Evolutionary conservation across 2,113 vertebrate genomes (phyloP).

Genomic region (Elanus axillaris): DNA sequence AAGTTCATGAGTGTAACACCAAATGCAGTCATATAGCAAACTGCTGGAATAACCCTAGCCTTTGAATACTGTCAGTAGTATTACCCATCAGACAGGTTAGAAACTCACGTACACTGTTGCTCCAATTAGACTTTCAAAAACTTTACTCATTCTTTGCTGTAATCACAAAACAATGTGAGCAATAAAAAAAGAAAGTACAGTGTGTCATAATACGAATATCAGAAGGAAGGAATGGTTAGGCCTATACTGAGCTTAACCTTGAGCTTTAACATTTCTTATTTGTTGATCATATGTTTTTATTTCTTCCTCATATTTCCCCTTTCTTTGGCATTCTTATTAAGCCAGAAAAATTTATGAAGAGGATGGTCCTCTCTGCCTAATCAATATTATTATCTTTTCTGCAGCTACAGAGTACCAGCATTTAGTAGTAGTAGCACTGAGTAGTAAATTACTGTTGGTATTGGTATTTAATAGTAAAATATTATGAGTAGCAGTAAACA

Average conservation of each 20-base stretch:
- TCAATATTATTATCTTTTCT: background rate
- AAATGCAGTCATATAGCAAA: background rate
- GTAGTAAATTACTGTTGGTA: background rate
- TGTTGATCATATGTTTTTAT: background rate
- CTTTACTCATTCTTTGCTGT: background rate
- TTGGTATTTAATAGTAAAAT: background rate
- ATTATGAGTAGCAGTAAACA: background rate
- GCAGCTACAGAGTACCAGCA: background rate
- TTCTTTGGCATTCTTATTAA: background rate
- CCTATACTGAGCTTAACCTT: background rate
- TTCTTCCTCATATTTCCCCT: background rate
- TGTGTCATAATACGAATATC: too few species aligned
- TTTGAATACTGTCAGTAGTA: background rate
- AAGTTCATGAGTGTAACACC: background rate
- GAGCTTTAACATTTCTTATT: background rate
- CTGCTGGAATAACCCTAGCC: background rate
- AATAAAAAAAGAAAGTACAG: background rate
- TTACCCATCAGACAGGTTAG: background rate
- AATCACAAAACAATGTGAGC: background rate
- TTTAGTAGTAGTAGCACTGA: background rate
- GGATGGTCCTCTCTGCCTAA: background rate
- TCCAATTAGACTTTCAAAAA: background rate
- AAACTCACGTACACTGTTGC: background rate
- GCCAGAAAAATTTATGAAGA: background rate
- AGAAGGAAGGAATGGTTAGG: background rate